Percentiles rank a stretch among this genome's conserved stretches.
phyloP scores from a whole-genome alignment of 2,113 vertebrate species.

The Epinephelus fuscoguttatus region DNA sequence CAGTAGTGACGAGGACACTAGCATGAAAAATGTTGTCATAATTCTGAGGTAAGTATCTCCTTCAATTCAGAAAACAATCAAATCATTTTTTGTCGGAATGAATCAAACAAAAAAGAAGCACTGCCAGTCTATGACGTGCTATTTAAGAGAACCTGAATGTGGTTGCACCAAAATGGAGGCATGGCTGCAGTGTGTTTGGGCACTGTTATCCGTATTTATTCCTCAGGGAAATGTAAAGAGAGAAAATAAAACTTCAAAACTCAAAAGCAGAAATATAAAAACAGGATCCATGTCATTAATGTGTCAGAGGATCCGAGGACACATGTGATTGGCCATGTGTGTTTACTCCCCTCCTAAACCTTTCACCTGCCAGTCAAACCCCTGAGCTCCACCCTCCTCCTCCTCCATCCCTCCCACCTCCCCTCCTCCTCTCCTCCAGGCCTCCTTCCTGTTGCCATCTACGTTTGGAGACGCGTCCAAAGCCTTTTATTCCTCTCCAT shows the following conservation, averaged over 20 bases:
- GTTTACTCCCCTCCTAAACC: not conserved
- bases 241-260: not conserved
- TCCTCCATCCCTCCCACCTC: slow-evolving; percentile 26
- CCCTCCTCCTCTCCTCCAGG: slow-evolving; percentile 8
- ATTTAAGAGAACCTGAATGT: not conserved
- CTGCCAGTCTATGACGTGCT: not conserved
- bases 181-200: too few relatives aligned
- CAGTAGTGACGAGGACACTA: too few relatives aligned
- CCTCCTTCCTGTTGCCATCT: slow-evolving; percentile 60
- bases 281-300: not conserved
- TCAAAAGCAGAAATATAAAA: not conserved
- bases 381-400: slow-evolving; percentile 37
- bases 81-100: too few relatives aligned
- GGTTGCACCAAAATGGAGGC: too few relatives aligned
- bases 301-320: not conserved
- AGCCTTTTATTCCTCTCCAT: slow-evolving; percentile 52
- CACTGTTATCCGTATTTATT: not conserved
- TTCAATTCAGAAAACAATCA: too few relatives aligned
- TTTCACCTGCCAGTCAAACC: slow-evolving; percentile 48
- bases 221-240: not conserved
- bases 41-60: too few relatives aligned
- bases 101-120: not conserved
- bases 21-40: too few relatives aligned
- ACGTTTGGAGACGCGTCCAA: slow-evolving; percentile 36
- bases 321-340: not conserved